These are phyloP conservation scores for Magallana ariakensis DNA, from an alignment of 1,140 invertebrate species.

Conservation along the genomic window DNA sequence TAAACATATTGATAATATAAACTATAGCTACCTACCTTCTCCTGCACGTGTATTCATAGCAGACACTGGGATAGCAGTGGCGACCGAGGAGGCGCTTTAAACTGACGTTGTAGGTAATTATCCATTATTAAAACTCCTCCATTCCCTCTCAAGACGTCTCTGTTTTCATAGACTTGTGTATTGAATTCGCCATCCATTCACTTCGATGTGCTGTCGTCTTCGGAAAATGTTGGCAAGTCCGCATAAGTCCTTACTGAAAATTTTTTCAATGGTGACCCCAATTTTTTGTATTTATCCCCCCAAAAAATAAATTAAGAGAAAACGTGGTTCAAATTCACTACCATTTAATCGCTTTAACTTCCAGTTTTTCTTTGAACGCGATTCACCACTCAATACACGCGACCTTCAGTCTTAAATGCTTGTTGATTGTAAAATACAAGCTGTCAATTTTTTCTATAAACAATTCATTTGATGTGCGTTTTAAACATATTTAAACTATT, in stretches of 20 bases:
- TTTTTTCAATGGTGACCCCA: too few relatives aligned
- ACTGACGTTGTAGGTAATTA: neutral
- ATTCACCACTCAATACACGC: neutral
- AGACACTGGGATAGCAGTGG: neutral
- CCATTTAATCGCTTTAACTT: slow-evolving; percentile 21
- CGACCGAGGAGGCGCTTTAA: neutral
- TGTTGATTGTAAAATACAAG: neutral
- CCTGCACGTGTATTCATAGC: neutral
- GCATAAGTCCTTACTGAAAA: too few relatives aligned
- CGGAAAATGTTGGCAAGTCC: too few relatives aligned
- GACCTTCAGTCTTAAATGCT: neutral
- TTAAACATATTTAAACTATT: slow-evolving; percentile 38
- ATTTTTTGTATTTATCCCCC: neutral
- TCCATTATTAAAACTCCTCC: slow-evolving; percentile 14
- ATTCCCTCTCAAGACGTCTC: neutral
- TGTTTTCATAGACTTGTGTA: neutral
- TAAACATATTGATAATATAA: too few relatives aligned
- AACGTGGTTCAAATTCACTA: neutral
- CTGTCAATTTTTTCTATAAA: slow-evolving; percentile 33
- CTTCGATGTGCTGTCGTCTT: neutral
- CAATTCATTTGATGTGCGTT: slow-evolving; percentile 29
- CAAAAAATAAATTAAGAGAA: neutral
- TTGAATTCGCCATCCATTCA: neutral
- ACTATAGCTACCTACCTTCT: too few relatives aligned
- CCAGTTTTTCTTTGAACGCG: neutral